phyloP scores from a whole-genome alignment of 2,797 vertebrate genomes.

The Vipera ursinii region DNA sequence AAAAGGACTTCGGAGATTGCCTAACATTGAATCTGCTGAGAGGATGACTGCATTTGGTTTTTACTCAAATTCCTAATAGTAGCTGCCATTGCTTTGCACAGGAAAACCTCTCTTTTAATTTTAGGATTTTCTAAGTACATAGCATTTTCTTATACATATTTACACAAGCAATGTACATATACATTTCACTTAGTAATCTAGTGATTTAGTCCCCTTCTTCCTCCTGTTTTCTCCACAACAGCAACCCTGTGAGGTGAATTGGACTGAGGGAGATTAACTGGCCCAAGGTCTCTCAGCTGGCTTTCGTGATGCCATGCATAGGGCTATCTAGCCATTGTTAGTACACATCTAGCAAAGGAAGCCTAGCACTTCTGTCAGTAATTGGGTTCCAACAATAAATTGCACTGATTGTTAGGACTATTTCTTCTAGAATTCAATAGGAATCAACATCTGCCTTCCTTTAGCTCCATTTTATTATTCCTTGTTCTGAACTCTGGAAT shows the following conservation, averaged over 20 bases:
- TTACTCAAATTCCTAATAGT: not conserved
- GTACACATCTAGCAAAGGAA: not conserved
- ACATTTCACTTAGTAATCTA: not conserved
- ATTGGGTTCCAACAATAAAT: not conserved
- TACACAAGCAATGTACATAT: not conserved
- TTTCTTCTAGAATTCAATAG: not conserved
- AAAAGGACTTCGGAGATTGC: not conserved
- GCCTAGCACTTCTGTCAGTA: not conserved
- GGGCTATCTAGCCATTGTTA: not conserved
- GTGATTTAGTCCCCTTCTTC: not conserved
- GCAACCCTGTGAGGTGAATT: not conserved
- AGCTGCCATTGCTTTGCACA: not conserved
- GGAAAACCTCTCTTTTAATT: not conserved
- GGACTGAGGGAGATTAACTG: not conserved
- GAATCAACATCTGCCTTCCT: not conserved
- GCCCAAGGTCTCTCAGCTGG: not conserved
- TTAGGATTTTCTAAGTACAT: not conserved
- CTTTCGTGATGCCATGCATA: not conserved
- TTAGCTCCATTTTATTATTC: not conserved
- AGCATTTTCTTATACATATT: not conserved
- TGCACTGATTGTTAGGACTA: not conserved
- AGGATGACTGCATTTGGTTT: not conserved
- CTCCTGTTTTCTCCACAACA: not conserved
- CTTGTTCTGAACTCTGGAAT: not conserved
- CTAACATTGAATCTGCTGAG: not conserved